Percentiles rank a stretch among this genome's conserved stretches.
Evolutionary conservation across 2,888 invertebrate genomes (phyloP).

Genomic region (Cheilosia variabilis): DNA sequence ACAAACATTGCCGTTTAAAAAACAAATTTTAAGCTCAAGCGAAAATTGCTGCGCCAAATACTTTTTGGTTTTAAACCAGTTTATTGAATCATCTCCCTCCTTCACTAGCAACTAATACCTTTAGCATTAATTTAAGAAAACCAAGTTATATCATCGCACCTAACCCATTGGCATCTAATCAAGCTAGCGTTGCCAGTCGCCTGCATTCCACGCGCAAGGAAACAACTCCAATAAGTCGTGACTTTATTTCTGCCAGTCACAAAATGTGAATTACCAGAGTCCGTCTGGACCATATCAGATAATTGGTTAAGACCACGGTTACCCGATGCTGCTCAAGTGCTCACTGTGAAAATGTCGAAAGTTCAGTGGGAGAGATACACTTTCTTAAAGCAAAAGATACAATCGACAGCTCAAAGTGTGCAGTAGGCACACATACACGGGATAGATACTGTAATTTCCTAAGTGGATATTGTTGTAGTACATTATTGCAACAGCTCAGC

Average conservation of each 20-base stretch:
- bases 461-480: background rate
- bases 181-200: slow-evolving; percentile 4
- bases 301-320: slow-evolving; percentile 52
- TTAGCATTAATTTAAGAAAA: background rate
- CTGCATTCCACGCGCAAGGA: background rate
- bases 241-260: slow-evolving; percentile 13
- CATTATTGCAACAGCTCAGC: background rate
- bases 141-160: slow-evolving; percentile 3
- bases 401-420: slow-evolving; percentile 1
- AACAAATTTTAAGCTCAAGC: too few relatives aligned
- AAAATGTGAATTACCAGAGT: slow-evolving; percentile 36
- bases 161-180: background rate
- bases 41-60: too few relatives aligned
- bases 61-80: too few relatives aligned
- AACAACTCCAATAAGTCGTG: slow-evolving; percentile 14
- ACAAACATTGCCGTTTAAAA: too few relatives aligned
- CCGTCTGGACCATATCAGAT: slow-evolving; percentile 30
- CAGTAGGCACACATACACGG: slow-evolving; percentile 7
- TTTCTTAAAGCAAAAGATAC: slow-evolving; percentile 44
- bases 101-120: too few relatives aligned
- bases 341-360: slow-evolving; percentile 60
- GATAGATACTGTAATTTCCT: background rate
- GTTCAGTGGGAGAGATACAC: slow-evolving; percentile 60
- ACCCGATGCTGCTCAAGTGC: slow-evolving; percentile 38
- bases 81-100: too few relatives aligned